Percentiles rank a stretch among this genome's conserved stretches.
Conservation (phyloP, 2,797 vertebrate genomes). For the Mormyrus proboscirostris region DNA sequence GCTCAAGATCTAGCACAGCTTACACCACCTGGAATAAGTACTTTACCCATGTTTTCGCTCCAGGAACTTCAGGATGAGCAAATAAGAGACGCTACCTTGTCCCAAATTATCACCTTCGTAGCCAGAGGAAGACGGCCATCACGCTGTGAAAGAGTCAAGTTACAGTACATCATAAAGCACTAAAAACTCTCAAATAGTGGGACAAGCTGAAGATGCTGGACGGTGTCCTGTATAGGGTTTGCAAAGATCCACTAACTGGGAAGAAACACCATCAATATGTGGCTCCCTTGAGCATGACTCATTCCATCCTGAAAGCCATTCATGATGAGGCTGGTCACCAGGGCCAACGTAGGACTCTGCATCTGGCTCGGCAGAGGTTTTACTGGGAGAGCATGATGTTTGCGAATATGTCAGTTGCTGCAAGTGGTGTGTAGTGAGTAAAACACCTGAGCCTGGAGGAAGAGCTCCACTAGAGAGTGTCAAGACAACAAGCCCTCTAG, state of each 20-base stretch:
- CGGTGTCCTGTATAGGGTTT: neutral
- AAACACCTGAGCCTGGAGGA: neutral
- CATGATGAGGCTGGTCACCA: neutral
- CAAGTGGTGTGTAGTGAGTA: neutral
- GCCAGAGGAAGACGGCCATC: neutral
- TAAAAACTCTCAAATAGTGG: neutral
- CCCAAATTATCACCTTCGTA: neutral
- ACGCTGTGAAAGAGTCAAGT: neutral
- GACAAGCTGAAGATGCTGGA: neutral
- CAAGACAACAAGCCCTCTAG: neutral
- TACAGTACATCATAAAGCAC: neutral
- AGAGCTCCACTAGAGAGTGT: neutral
- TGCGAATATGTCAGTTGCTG: neutral
- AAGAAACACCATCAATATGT: neutral
- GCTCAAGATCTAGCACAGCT: neutral
- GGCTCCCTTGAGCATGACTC: neutral
- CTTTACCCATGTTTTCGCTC: neutral
- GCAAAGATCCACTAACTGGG: neutral
- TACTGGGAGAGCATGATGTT: neutral
- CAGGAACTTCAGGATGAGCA: neutral
- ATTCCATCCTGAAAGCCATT: neutral
- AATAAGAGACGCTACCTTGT: neutral
- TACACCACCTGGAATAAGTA: neutral
- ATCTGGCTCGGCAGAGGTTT: neutral
- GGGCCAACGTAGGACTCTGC: neutral